Evolutionary conservation across 2,797 vertebrate species (phyloP).

Genomic region (Sylvilagus floridanus): DNA sequence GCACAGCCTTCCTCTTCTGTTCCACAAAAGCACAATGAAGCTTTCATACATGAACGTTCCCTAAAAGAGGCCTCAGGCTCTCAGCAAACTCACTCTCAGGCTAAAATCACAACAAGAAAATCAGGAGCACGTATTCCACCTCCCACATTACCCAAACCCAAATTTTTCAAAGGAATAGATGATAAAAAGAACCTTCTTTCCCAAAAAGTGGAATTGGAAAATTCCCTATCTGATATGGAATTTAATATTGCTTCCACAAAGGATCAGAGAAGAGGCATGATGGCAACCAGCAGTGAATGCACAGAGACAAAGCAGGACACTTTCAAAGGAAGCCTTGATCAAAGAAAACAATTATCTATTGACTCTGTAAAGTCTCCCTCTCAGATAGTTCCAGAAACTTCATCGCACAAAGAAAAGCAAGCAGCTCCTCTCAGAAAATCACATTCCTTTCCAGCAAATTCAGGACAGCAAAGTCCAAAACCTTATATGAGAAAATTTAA

Average conservation of each 20-base stretch:
- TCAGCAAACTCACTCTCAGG: slow-evolving; percentile 81
- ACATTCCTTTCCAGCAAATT: slow-evolving; percentile 90
- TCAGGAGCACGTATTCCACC: slow-evolving; percentile 86
- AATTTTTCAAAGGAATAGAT: slow-evolving; percentile 84
- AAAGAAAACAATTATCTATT: slow-evolving; percentile 58
- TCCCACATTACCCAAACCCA: slow-evolving; percentile 88
- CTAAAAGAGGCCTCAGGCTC: slow-evolving; percentile 62
- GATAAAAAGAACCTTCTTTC: slow-evolving; percentile 81
- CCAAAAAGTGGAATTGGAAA: slow-evolving; percentile 62
- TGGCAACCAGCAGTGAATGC: slow-evolving; percentile 1
- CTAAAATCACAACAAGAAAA: slow-evolving; percentile 88
- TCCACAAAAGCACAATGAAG: slow-evolving; percentile 83
- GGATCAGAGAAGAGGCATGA: slow-evolving; percentile 56
- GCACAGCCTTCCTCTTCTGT: slow-evolving; percentile 86
- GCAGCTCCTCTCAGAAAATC: slow-evolving; percentile 88
- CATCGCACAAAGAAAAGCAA: slow-evolving; percentile 85
- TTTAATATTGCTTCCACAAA: slow-evolving; percentile 9
- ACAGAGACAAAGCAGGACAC: slow-evolving; percentile 50
- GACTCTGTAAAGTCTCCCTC: slow-evolving; percentile 75
- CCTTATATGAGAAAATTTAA: slow-evolving; percentile 92
- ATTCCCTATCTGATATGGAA: slow-evolving; percentile 66
- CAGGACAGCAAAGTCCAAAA: slow-evolving; percentile 88
- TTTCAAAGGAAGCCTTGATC: slow-evolving; percentile 33
- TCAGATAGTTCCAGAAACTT: slow-evolving; percentile 85
- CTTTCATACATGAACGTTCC: slow-evolving; percentile 44